Evolutionary conservation across 37 sponge, comb jelly and placozoan species (phyloP), one percentile per base, ranked within the genome.

Genomic region (Chondrilla cf. caribensis): DNA sequence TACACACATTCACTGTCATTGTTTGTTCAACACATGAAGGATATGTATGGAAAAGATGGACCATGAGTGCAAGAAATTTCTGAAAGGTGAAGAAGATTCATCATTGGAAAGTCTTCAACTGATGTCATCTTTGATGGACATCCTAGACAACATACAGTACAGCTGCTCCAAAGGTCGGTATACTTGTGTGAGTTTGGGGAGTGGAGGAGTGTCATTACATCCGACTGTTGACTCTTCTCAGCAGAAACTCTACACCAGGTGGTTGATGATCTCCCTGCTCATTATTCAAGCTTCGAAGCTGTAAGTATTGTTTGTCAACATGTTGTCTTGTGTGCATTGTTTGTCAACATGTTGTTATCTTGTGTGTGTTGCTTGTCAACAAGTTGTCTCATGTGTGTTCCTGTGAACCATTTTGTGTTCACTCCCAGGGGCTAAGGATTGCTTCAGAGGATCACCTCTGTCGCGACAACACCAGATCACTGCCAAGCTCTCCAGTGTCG

Each of bases 81-180:
- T 39, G 24, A 40, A n/a, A 6, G 42, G 18, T 5, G 41, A 73
- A 40, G 76, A 73, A 19, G 76, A 39, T 40, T 42, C 11, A 4
- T 43, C 76, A 1, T 37, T 73, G 25, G 40, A 40, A 37, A 17
- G 76, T 24, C 36, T 73, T 39, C 25, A n/a, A 9, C 44, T 19
- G 38, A 17, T 73, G 19, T 32, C 17, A 29, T 28, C 15, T 4
- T 32, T 67, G 68, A 73, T 73, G 76, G 41, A 41, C 21, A 42
- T 73, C 8, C 24, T 73, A 37, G 76, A 73, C 43, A 43, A 73
- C 22, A 39, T 73, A 17, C 76, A 73, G 76, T 73, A 73, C 44
- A 3, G 22, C 41, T 73, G 76, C 76, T 40, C 43, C 36, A 39
- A 39, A 39, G 76, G 76, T 73, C 9, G 24, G 76, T 4, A 55